Evolutionary conservation across 2,113 vertebrate species (phyloP).

Genomic region (Oreochromis tanganicae): DNA sequence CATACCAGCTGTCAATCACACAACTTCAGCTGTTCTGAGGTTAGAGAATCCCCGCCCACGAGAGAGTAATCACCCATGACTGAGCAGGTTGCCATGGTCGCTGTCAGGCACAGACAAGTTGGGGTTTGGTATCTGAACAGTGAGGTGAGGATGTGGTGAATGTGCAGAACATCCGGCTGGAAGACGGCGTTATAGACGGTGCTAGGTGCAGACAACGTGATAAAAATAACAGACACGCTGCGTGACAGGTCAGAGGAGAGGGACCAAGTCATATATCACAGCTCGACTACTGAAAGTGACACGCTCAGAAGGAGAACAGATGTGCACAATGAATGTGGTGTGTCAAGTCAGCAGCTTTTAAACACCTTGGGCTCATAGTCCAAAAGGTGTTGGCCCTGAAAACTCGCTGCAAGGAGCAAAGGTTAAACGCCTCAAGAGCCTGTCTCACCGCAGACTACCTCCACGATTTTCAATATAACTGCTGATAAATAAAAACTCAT

Average conservation of each 20-base stretch:
- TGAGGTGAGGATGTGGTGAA: not conserved
- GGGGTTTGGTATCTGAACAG: not conserved
- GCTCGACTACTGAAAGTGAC: not conserved
- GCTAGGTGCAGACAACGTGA: not conserved
- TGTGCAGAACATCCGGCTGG: not conserved
- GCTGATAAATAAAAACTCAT: not conserved
- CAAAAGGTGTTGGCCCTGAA: not conserved
- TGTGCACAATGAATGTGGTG: not conserved
- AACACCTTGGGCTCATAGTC: not conserved
- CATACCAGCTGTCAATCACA: slow-evolving; percentile 13
- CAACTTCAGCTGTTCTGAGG: not conserved
- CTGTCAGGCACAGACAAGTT: not conserved
- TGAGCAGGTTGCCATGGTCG: slow-evolving; percentile 1
- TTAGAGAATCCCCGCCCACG: not conserved
- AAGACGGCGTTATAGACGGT: not conserved
- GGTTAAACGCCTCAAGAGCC: not conserved
- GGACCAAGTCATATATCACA: not conserved
- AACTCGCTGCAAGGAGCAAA: not conserved
- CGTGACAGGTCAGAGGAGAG: not conserved
- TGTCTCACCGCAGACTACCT: not conserved
- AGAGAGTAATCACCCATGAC: not conserved
- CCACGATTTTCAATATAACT: not conserved
- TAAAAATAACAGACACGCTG: not conserved
- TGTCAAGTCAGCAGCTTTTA: not conserved
- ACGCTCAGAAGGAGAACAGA: slow-evolving; percentile 7